Evolutionary conservation across 2,797 vertebrate genomes (phyloP), one percentile per base, ranked within the genome.

Genomic region (Lagocephalus sceleratus): DNA sequence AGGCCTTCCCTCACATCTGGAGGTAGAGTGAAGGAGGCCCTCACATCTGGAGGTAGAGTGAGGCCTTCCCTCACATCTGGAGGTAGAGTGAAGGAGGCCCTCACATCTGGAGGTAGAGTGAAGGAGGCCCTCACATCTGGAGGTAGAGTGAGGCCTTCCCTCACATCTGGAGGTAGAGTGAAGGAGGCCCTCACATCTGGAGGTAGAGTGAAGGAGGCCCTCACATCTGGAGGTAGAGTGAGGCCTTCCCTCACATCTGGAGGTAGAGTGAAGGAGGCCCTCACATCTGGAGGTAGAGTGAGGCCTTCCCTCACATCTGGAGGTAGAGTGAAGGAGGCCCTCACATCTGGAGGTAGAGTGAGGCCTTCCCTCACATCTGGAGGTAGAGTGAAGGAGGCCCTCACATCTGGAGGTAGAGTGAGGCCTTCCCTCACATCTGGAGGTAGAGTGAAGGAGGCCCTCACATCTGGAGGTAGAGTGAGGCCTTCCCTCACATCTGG

Each of bases 151-250:
- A 3, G 7, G 17, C 9, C n/a, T n/a, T n/a, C n/a, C n/a, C n/a
- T n/a, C 76, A 8, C 91, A 87, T 35, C 82, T 97, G 62, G 93
- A 97, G 62, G 83, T 81, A 66, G 6, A 23, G 16, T 20, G 7
- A 3, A 8, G 17, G 6, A 11, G 20, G n/a, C n/a, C n/a, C n/a
- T 8, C 76, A 8, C 91, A 87, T 35, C 82, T 97, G 62, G 93
- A 97, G 62, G 83, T 81, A 66, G 6, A 23, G 16, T 20, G 7
- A 3, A 8, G 17, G 6, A 11, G 20, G n/a, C n/a, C n/a, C n/a
- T 8, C 76, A 8, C 91, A 87, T 35, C 82, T 97, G 62, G 93
- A 97, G 62, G 83, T 81, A 66, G 6, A 23, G 16, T 20, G 7
- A 3, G 7, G 17, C 9, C n/a, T n/a, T n/a, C n/a, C n/a, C n/a